Evolutionary conservation across 2,888 invertebrate species (phyloP).

Genomic region (Tethea ocularis): DNA sequence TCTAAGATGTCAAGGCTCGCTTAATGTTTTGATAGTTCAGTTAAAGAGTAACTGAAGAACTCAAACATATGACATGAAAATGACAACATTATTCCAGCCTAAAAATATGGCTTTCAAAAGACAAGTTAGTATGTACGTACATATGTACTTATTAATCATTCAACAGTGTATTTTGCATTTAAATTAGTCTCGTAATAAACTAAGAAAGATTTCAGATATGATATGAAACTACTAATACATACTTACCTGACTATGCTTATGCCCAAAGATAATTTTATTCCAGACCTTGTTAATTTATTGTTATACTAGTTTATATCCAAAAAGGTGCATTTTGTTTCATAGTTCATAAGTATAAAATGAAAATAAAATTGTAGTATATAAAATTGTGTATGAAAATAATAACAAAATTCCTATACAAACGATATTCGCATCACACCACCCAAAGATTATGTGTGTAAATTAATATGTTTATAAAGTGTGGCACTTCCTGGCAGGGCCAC

Average conservation of each 20-base stretch:
- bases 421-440: neutral
- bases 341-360: neutral
- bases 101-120: slow-evolving; percentile 2
- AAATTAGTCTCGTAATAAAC: neutral
- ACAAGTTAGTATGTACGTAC: neutral
- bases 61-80: neutral
- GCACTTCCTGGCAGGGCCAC: too few relatives aligned
- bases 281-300: neutral
- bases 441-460: neutral
- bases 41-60: neutral
- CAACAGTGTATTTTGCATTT: neutral
- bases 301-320: slow-evolving; percentile 6
- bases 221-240: neutral
- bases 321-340: slow-evolving; percentile 9
- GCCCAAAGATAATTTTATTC: slow-evolving; percentile 2
- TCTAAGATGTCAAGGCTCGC: neutral
- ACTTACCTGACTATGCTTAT: neutral
- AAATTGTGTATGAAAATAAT: neutral
- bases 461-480: neutral
- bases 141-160: neutral
- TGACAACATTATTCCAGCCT: neutral
- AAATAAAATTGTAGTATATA: neutral
- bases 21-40: neutral
- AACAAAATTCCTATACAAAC: neutral
- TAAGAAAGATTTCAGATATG: neutral